phyloP scores from a whole-genome alignment of 2,113 vertebrate species.

The Chrysochloris asiatica region DNA sequence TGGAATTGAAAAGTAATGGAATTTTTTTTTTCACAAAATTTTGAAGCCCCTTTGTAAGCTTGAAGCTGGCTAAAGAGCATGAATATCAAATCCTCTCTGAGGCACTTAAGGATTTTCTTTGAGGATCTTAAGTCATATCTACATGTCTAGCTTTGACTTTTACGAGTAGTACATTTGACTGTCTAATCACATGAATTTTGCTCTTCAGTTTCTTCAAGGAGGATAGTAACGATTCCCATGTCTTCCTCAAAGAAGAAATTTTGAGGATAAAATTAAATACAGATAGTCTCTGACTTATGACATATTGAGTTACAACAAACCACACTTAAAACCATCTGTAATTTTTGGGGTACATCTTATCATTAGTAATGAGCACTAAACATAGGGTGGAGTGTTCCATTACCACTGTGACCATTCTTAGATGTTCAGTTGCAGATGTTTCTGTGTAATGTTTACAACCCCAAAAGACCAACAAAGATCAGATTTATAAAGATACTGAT shows the following conservation, averaged over 20 bases:
- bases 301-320: not conserved
- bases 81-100: not conserved
- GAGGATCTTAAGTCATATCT: not conserved
- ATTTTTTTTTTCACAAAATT: too few species aligned
- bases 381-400: not conserved
- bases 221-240: not conserved
- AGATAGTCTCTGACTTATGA: not conserved
- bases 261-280: slow-evolving; percentile 4
- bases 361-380: not conserved
- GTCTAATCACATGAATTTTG: not conserved
- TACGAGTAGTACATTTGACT: fast-evolving
- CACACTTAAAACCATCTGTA: not conserved
- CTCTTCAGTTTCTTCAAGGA: slow-evolving; percentile 7
- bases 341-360: not conserved
- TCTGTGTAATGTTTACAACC: not conserved
- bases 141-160: not conserved
- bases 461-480: not conserved
- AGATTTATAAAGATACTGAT: not conserved
- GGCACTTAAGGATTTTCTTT: not conserved
- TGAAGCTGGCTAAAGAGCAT: not conserved
- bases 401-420: too few species aligned
- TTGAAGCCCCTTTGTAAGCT: not conserved
- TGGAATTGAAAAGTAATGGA: too few species aligned
- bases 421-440: not conserved
- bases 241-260: not conserved